Percentiles rank a stretch among this genome's conserved stretches.
phyloP scores from a whole-genome alignment of 92 coral and sea anemone species.

The Porites rus region DNA sequence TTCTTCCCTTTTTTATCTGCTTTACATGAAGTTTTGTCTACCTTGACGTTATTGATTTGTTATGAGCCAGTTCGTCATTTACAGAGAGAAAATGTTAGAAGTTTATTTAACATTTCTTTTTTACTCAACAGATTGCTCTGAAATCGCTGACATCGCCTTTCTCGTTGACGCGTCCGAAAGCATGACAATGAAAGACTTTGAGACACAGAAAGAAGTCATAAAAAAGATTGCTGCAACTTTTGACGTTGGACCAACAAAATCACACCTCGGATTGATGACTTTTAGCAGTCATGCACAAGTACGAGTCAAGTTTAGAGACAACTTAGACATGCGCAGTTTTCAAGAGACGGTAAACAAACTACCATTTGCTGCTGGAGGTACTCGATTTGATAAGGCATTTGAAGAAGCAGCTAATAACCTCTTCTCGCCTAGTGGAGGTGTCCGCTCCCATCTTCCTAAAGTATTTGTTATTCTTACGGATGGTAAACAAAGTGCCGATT shows the following conservation, averaged over 20 bases:
- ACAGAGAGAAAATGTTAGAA: no score
- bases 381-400: slow-evolving; percentile 66
- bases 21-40: no score
- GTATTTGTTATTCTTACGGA: slow-evolving; percentile 58
- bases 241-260: slow-evolving; percentile 47
- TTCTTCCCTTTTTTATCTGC: no score
- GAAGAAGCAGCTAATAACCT: slow-evolving; percentile 23
- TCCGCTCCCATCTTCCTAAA: slow-evolving; percentile 62
- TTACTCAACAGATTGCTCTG: slow-evolving; percentile 37
- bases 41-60: no score
- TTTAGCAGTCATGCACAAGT: slow-evolving; percentile 60
- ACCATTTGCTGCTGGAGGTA: slow-evolving; percentile 65
- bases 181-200: slow-evolving; percentile 62
- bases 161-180: slow-evolving; percentile 76
- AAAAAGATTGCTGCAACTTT: slow-evolving; percentile 65
- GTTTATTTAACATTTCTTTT: neutral
- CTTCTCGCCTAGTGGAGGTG: slow-evolving; percentile 53
- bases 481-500: slow-evolving; percentile 62
- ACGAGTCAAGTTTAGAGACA: slow-evolving; percentile 47
- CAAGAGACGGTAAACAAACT: slow-evolving; percentile 46
- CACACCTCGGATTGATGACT: slow-evolving; percentile 67
- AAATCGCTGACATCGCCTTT: slow-evolving; percentile 74
- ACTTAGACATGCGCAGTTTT: slow-evolving; percentile 49
- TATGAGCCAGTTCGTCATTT: no score
- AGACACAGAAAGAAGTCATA: slow-evolving; percentile 72